These are phyloP conservation scores for Poeciliopsis occidentalis DNA, from an alignment of 2,113 vertebrate genomes.

Conservation along the genomic window DNA sequence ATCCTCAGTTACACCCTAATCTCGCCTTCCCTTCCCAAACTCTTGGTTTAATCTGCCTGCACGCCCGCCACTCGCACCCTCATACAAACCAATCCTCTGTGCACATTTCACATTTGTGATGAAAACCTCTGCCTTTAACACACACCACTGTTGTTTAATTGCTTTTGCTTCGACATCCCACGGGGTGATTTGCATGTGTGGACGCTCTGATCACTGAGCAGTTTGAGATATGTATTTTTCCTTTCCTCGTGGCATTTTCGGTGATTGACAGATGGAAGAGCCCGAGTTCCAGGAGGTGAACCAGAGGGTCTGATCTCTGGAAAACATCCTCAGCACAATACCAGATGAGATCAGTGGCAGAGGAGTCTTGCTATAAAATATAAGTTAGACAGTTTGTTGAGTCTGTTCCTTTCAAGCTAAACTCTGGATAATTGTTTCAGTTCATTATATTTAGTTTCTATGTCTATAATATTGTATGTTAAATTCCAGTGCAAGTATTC, in stretches of 20 bases:
- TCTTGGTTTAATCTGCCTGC: constrained; percentile 3
- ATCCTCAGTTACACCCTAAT: constrained; percentile 47
- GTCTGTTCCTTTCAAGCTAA: background rate
- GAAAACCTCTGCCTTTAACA: constrained; percentile 8
- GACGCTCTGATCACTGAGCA: background rate
- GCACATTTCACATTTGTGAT: constrained; percentile 3
- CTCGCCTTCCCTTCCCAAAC: constrained; percentile 41
- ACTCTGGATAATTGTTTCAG: background rate
- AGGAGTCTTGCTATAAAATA: constrained; percentile 92
- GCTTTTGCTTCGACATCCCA: constrained; percentile 16
- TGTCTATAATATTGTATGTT: no score
- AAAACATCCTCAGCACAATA: constrained; percentile 95
- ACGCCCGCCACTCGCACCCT: background rate
- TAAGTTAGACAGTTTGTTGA: constrained; percentile 83
- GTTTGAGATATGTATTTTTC: constrained; percentile 27
- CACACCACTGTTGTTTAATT: constrained; percentile 7
- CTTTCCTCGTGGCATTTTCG: constrained; percentile 67
- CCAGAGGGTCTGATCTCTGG: constrained; percentile 91
- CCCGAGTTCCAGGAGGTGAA: constrained; percentile 96
- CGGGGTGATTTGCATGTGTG: constrained; percentile 13
- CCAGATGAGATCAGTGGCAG: constrained; percentile 95
- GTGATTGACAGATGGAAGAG: constrained; percentile 93
- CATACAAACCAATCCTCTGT: constrained; percentile 16
- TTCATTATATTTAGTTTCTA: no score
- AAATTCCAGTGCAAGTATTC: no score